Conservation (phyloP, 2,113 vertebrate species). For the Corapipo altera region DNA sequence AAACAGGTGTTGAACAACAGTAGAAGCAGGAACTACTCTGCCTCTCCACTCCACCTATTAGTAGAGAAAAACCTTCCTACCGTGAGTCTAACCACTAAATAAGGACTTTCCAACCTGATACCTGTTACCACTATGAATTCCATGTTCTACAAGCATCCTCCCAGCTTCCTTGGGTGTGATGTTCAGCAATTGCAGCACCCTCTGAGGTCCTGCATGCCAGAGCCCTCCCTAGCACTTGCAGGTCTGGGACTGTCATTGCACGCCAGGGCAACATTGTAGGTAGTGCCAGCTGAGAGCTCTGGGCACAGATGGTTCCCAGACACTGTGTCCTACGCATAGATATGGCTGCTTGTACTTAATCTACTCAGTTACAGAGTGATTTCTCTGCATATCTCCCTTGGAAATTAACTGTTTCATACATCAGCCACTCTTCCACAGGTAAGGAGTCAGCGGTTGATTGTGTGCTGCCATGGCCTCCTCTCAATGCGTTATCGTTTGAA, state of each 20-base stretch:
- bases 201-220: background rate
- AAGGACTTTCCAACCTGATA: background rate
- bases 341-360: background rate
- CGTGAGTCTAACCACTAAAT: background rate
- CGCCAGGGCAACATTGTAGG: accelerated
- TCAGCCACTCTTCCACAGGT: background rate
- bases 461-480: background rate
- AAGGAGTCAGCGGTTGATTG: background rate
- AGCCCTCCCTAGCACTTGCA: accelerated
- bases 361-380: background rate
- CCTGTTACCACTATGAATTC: background rate
- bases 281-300: background rate
- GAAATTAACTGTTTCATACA: background rate
- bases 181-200: background rate
- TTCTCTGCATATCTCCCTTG: background rate
- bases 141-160: background rate
- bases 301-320: background rate
- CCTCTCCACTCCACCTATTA: background rate
- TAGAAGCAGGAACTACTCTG: background rate
- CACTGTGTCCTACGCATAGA: accelerated
- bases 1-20: background rate
- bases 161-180: background rate
- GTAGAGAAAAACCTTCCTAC: background rate
- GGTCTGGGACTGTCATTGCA: background rate
- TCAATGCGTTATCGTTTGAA: background rate